phyloP scores from a whole-genome alignment of 2,113 vertebrate species.

The Neogale vison region DNA sequence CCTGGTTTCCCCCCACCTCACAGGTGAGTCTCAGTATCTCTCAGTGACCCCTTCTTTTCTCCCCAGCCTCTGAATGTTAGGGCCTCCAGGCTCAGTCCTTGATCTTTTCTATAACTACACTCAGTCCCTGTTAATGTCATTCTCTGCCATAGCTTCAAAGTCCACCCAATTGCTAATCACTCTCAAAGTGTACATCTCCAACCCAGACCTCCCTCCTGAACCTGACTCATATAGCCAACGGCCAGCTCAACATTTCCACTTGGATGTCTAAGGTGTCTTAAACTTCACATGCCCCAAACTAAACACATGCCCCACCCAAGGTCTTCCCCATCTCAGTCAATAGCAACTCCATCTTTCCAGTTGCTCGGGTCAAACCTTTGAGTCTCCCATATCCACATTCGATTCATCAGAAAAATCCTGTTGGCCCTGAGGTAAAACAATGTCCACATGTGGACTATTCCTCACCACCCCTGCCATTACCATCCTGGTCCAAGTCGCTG shows the following conservation, averaged over 20 bases:
- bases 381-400: neutral
- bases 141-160: neutral
- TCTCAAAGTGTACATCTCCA: neutral
- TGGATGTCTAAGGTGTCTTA: neutral
- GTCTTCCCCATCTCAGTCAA: neutral
- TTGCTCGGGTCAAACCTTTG: neutral
- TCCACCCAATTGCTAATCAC: neutral
- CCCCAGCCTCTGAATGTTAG: neutral
- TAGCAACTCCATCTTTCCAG: neutral
- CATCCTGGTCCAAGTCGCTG: too few relatives aligned
- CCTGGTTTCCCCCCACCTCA: neutral
- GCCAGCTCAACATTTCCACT: neutral
- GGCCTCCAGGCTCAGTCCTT: neutral
- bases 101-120: neutral
- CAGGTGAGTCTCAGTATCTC: neutral
- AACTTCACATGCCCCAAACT: neutral
- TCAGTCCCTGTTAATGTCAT: neutral
- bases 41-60: neutral
- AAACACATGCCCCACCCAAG: neutral
- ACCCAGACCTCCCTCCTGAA: neutral
- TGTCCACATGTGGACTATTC: neutral
- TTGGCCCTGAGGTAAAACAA: neutral
- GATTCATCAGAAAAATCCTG: neutral
- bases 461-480: neutral
- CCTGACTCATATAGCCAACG: too few relatives aligned